Conservation (phyloP, 2,113 vertebrate genomes). For the Ondatra zibethicus region DNA sequence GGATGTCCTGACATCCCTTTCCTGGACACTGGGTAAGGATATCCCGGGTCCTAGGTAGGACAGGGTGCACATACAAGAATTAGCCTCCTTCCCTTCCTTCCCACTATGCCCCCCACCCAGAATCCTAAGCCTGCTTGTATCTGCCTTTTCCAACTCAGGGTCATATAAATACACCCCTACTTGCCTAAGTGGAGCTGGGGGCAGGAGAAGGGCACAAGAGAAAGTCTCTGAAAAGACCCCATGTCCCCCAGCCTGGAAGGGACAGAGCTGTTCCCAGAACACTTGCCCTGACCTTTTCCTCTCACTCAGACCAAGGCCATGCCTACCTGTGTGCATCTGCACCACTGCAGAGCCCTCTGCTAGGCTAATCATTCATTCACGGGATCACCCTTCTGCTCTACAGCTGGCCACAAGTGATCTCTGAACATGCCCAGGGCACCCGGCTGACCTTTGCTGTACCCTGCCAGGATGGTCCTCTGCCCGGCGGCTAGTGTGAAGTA, state of each 20-base stretch:
- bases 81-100: background rate
- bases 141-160: background rate
- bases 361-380: background rate
- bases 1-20: background rate
- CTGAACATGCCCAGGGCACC: background rate
- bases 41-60: background rate
- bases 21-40: background rate
- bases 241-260: background rate
- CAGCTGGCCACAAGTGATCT: background rate
- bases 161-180: background rate
- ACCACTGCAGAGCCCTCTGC: background rate
- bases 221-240: background rate
- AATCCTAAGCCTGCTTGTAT: background rate
- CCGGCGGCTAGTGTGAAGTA: background rate
- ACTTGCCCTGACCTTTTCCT: no score
- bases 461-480: background rate
- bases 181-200: background rate
- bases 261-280: no score
- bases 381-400: background rate
- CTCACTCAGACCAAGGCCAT: background rate
- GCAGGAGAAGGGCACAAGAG: no score
- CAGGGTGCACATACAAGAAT: no score
- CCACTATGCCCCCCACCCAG: no score
- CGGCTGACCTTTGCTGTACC: background rate
- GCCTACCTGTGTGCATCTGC: fast-evolving